Conservation (phyloP, 2,113 vertebrate species). For the Noturus placidus region DNA sequence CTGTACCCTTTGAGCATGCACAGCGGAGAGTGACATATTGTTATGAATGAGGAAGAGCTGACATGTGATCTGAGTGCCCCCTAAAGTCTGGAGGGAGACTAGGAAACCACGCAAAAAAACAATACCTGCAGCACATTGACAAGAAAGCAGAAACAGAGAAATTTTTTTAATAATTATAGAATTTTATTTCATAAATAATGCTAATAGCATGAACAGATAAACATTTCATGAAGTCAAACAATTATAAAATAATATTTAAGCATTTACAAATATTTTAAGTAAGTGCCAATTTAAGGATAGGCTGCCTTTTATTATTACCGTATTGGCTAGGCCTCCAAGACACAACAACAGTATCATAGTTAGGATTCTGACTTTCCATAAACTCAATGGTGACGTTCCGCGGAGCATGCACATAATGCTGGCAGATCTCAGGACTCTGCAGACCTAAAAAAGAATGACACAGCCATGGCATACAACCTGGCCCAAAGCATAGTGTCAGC, state of each 20-base stretch:
- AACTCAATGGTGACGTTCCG: slow-evolving; percentile 65
- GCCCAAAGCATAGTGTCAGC: background rate
- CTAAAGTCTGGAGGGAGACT: slow-evolving; percentile 70
- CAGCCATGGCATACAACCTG: slow-evolving; percentile 74
- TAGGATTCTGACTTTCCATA: slow-evolving; percentile 48
- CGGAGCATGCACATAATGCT: slow-evolving; percentile 72
- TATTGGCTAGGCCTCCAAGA: slow-evolving; percentile 75
- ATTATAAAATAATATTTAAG: background rate
- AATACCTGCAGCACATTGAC: slow-evolving; percentile 64
- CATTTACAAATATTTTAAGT: background rate
- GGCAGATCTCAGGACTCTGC: slow-evolving; percentile 62
- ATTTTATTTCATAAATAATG: background rate
- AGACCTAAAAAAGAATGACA: slow-evolving; percentile 65
- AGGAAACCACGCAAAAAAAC: slow-evolving; percentile 75
- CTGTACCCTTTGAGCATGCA: slow-evolving; percentile 65
- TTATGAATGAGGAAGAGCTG: slow-evolving; percentile 73
- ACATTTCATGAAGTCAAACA: background rate
- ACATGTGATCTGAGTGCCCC: slow-evolving; percentile 61
- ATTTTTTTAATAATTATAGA: background rate
- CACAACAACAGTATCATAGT: slow-evolving; percentile 65
- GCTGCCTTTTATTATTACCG: slow-evolving; percentile 57
- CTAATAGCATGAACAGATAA: background rate
- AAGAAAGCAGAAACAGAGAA: background rate
- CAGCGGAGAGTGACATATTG: slow-evolving; percentile 64
- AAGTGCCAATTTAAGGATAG: background rate